Percentiles rank a stretch among this genome's conserved stretches.
phyloP scores from a whole-genome alignment of 1,140 invertebrate species.

The Drosophila truncata region DNA sequence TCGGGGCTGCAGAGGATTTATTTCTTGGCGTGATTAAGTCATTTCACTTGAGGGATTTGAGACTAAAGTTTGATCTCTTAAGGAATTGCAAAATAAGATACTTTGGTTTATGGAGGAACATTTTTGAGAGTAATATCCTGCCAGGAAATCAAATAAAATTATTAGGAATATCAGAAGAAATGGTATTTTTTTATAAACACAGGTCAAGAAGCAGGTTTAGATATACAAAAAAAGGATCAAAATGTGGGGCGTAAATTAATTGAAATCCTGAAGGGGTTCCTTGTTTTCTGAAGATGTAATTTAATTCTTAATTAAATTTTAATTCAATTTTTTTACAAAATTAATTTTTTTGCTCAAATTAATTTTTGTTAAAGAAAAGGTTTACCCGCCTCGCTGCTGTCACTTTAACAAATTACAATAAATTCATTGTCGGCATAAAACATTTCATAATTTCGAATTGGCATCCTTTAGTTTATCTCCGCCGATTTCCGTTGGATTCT shows the following conservation, averaged over 20 bases:
- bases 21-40: constrained; percentile 4
- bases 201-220: too few relatives aligned
- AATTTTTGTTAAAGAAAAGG: not conserved
- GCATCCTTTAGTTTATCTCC: constrained; percentile 66
- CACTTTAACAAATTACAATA: constrained; percentile 63
- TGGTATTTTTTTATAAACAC: not conserved
- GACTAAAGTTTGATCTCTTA: not conserved
- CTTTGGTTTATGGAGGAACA: not conserved
- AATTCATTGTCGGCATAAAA: constrained; percentile 34
- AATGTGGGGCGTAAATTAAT: not conserved
- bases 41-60: constrained; percentile 12
- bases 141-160: not conserved
- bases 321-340: too few relatives aligned
- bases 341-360: too few relatives aligned
- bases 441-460: constrained; percentile 32
- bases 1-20: constrained; percentile 33
- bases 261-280: too few relatives aligned
- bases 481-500: constrained; percentile 75
- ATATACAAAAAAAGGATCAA: too few relatives aligned
- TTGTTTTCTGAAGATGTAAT: too few relatives aligned
- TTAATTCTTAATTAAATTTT: too few relatives aligned
- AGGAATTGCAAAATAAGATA: not conserved
- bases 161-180: not conserved
- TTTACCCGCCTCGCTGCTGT: not conserved
- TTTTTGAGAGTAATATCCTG: too few relatives aligned